Base-by-base conservation (phyloP, 2,797 vertebrate species). In the Melanotaenia boesemani region DNA sequence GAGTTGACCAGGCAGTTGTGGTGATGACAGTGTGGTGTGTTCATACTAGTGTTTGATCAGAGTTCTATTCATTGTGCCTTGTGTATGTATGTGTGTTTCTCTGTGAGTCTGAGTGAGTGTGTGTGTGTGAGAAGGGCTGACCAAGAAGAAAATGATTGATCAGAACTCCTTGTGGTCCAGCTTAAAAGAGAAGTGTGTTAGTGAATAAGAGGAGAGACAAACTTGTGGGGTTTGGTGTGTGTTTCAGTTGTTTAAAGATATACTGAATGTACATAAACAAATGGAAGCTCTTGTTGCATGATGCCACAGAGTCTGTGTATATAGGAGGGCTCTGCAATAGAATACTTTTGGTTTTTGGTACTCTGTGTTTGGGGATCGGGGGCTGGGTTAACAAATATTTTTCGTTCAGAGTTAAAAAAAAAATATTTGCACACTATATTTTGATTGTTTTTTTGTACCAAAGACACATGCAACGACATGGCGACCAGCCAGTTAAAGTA, bases 261-360 rank as follows among this genome's bases (percentile, higher is more conserved):
- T 95, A 96, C 94, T 97, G 97, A 98, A 98, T 99, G 97, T 98
- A 98, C 93, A 97, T 98, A 97, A 94, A 95, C 96, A 96, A 95
- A 95, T 94, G 96, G 96, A 97, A 95, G 96, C 96, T 98, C 96
- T 96, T 95, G 96, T 98, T 96, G 96, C 89, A 78, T 94, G 89
- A 98, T 98, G 98, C 98, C 97, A 99, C 97, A 99, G 98, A 99
- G 98, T 99, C 98, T 97, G 95, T 98, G 96, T 98, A 97, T 95
- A 97, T 95, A 97, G 96, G 96, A 97, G 96, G 96, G 96, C 96
- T 99, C 96, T 97, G 96, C 96, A 96, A 96, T 96, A 96, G 88
- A 88, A 87, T 85, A 86, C 77, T 88, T 91, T 86, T 88, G 85
- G 90, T 90, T 93, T 94, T 94, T 92, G 94, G 94, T 95, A 95